phyloP scores from a whole-genome alignment of 2,888 invertebrate genomes.

The Chalcosyrphus nemorum region DNA sequence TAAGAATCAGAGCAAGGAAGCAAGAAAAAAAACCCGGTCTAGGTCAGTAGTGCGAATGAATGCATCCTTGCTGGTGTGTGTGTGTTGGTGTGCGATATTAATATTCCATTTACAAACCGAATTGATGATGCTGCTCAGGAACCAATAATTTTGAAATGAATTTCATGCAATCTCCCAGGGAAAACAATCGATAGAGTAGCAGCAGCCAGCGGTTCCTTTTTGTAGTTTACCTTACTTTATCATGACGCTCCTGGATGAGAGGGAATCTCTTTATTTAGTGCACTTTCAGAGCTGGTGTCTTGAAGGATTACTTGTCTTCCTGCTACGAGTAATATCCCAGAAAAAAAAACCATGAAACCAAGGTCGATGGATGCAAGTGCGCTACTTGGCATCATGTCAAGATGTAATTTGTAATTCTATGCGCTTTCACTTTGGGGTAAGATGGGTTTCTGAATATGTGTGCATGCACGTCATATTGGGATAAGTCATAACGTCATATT shows the following conservation, averaged over 20 bases:
- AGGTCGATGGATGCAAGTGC: constrained; percentile 36
- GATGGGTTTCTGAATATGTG: constrained; percentile 7
- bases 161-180: constrained; percentile 25
- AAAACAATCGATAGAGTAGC: constrained; percentile 39
- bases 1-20: neutral
- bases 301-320: constrained; percentile 24
- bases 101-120: constrained; percentile 58
- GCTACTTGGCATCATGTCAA: constrained; percentile 58
- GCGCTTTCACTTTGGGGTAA: constrained; percentile 14
- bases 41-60: constrained; percentile 64
- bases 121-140: constrained; percentile 35
- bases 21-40: constrained; percentile 49
- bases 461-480: neutral
- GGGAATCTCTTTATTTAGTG: constrained; percentile 13
- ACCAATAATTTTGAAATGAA: constrained; percentile 51
- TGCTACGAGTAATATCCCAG: neutral
- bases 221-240: neutral
- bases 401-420: constrained; percentile 52
- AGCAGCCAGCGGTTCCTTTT: neutral
- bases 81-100: constrained; percentile 25
- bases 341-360: neutral
- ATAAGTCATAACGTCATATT: constrained; percentile 18
- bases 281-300: constrained; percentile 11
- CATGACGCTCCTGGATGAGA: constrained; percentile 9
- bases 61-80: constrained; percentile 43